Percentiles rank a stretch among this genome's conserved stretches.
phyloP scores from a whole-genome alignment of 2,888 invertebrate genomes.

The Halictus quadricinctus region DNA sequence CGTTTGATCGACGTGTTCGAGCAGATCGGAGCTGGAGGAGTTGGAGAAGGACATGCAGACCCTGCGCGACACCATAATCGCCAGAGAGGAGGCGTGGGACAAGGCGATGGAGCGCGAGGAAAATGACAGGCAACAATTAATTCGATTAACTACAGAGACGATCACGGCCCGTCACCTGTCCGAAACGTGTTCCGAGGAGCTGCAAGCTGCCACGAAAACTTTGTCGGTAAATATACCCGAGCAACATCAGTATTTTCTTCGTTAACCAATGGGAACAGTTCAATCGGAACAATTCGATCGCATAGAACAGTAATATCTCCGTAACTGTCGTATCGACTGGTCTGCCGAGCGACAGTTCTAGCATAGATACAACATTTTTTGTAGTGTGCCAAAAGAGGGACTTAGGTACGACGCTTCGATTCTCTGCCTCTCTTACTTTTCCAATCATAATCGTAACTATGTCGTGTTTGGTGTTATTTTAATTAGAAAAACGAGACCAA shows the following conservation, averaged over 20 bases:
- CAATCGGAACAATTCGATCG: too few species aligned
- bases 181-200: conserved; percentile 73
- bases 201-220: conserved; percentile 60
- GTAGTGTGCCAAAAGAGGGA: too few species aligned
- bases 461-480: too few species aligned
- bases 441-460: too few species aligned
- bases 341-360: too few species aligned
- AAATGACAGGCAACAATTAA: conserved; percentile 75
- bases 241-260: not conserved
- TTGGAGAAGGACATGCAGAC: conserved; percentile 75
- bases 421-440: too few species aligned
- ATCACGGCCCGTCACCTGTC: conserved; percentile 75
- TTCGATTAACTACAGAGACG: conserved; percentile 74
- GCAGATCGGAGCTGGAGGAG: conserved; percentile 75
- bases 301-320: not conserved
- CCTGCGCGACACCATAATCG: conserved; percentile 73
- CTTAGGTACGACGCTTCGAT: too few species aligned
- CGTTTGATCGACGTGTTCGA: not conserved
- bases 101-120: conserved; percentile 74
- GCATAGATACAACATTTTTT: too few species aligned
- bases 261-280: too few species aligned
- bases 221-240: conserved; percentile 30
- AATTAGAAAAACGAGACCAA: too few species aligned
- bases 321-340: not conserved
- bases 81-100: conserved; percentile 74